A percentile compares a stretch with the other conserved stretches of the same genome.
phyloP scores from a whole-genome alignment of 2,797 vertebrate genomes.

The Clarias fuscus region DNA sequence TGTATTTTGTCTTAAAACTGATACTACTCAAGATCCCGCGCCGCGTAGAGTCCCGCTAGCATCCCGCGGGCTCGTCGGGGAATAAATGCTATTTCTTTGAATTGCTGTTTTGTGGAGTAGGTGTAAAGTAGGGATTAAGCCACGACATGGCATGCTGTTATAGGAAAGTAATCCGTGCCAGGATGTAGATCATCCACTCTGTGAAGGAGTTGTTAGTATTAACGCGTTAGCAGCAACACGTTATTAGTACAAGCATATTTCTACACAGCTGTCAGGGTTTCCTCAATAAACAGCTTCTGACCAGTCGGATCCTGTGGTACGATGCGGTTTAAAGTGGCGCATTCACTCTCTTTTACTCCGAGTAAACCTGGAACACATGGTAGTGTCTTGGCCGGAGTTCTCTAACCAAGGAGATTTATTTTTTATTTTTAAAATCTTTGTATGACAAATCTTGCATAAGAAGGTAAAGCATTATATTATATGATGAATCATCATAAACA shows the following conservation, averaged over 20 bases:
- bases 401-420: not conserved
- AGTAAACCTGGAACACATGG: not conserved
- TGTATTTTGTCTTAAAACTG: not conserved
- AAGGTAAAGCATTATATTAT: not conserved
- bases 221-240: not conserved
- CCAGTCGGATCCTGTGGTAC: too few relatives aligned
- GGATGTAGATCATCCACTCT: not conserved
- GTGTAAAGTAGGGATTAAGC: not conserved
- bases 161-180: not conserved
- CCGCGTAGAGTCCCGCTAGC: not conserved
- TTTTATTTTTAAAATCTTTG: slow-evolving; percentile 9
- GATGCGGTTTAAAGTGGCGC: too few relatives aligned
- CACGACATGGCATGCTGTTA: not conserved
- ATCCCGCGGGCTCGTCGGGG: not conserved
- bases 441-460: not conserved
- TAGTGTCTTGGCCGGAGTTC: not conserved
- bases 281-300: not conserved
- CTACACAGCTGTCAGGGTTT: not conserved
- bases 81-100: not conserved
- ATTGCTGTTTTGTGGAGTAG: not conserved
- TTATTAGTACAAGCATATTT: not conserved
- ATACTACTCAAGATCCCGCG: not conserved
- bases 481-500: not conserved
- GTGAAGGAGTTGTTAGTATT: not conserved
- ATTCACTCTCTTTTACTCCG: not conserved